Evolutionary conservation across 2,888 invertebrate species (phyloP).

Genomic region (Xylota sylvarum): DNA sequence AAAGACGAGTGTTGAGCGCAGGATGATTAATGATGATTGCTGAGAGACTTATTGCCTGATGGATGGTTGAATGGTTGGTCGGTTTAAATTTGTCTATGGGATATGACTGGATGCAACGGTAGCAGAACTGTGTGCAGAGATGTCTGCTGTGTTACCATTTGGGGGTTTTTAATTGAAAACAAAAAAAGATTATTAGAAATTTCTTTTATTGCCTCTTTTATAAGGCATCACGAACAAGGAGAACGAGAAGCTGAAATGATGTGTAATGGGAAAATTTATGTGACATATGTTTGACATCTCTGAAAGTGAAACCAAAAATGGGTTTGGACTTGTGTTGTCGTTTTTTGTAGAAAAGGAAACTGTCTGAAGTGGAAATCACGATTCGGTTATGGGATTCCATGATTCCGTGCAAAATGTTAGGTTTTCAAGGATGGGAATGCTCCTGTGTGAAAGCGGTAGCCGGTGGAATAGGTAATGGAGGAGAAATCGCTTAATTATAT

Average conservation of each 20-base stretch:
- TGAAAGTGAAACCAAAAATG: conserved; percentile 66
- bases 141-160: conserved; percentile 35
- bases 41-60: conserved; percentile 60
- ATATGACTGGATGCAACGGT: conserved; percentile 41
- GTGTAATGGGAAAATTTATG: conserved; percentile 53
- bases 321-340: conserved; percentile 20
- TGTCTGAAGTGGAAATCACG: conserved; percentile 31
- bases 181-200: conserved; percentile 24
- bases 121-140: conserved; percentile 24
- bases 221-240: conserved; percentile 50
- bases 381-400: not conserved
- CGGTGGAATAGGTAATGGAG: not conserved
- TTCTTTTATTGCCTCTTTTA: conserved; percentile 22
- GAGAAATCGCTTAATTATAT: not conserved
- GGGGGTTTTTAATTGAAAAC: conserved; percentile 47
- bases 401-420: too few species aligned
- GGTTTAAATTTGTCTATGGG: conserved; percentile 24
- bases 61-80: conserved; percentile 37
- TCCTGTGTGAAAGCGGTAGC: not conserved
- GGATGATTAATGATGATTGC: conserved; percentile 70
- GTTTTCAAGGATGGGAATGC: not conserved
- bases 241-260: conserved; percentile 6
- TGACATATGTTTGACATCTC: conserved; percentile 57
- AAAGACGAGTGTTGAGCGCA: conserved; percentile 44
- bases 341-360: conserved; percentile 15